A percentile compares a stretch with the other conserved stretches of the same genome.
Evolutionary conservation across 2,113 vertebrate genomes (phyloP).

Genomic region (Herpailurus yagouaroundi): DNA sequence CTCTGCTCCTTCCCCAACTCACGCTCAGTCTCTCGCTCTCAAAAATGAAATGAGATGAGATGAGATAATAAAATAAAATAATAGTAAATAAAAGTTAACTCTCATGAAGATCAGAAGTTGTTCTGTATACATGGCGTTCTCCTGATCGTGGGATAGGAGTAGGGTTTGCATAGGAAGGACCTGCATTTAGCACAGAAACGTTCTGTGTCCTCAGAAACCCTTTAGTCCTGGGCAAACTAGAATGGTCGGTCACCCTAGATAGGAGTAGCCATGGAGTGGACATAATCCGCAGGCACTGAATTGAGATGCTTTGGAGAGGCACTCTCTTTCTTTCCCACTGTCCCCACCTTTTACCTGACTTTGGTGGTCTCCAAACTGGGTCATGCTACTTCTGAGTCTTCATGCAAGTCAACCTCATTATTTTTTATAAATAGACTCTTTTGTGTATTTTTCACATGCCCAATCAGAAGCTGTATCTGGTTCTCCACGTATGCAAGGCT

Average conservation of each 20-base stretch:
- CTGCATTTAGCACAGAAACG: background rate
- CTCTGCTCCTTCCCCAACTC: no score
- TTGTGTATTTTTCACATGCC: background rate
- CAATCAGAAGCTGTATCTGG: background rate
- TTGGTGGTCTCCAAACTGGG: background rate
- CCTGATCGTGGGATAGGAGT: background rate
- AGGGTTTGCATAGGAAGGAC: background rate
- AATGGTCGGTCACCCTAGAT: background rate
- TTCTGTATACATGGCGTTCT: background rate
- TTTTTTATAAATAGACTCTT: background rate
- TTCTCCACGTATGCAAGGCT: background rate
- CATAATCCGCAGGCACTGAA: background rate
- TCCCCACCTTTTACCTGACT: background rate
- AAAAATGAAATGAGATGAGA: no score
- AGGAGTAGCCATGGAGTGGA: background rate
- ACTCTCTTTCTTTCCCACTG: background rate
- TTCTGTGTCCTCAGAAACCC: background rate
- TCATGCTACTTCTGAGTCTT: background rate
- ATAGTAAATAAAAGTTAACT: background rate
- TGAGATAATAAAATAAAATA: no score
- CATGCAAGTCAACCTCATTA: background rate
- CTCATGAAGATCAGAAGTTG: background rate
- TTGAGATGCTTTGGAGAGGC: background rate
- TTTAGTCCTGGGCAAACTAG: background rate
- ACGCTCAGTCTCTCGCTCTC: no score